A percentile compares a stretch with the other conserved stretches of the same genome.
phyloP scores from a whole-genome alignment of 2,113 vertebrate genomes.

The Potamarius usumacintae region DNA sequence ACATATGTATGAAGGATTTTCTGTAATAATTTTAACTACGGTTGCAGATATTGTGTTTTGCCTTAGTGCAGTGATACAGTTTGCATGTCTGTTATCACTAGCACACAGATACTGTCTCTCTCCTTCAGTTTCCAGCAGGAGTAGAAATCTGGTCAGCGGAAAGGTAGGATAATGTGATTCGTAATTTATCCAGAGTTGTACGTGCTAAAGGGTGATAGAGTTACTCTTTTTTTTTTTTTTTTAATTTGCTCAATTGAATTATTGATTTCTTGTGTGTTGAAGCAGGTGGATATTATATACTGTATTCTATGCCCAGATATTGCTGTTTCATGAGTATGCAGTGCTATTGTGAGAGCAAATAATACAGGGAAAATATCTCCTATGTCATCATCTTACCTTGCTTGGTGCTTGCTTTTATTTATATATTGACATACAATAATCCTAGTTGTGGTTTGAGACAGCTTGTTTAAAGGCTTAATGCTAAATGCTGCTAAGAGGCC shows the following conservation, averaged over 20 bases:
- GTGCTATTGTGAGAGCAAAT: not conserved
- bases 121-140: not conserved
- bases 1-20: not conserved
- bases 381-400: not conserved
- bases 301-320: not conserved
- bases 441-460: not conserved
- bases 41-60: no score
- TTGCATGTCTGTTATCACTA: not conserved
- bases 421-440: not conserved
- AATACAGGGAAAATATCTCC: not conserved
- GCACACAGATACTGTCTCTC: no score
- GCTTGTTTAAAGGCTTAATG: not conserved
- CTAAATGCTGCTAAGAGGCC: not conserved
- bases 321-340: not conserved
- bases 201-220: not conserved
- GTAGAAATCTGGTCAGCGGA: not conserved
- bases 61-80: not conserved
- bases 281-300: not conserved
- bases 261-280: not conserved
- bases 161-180: not conserved
- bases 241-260: not conserved
- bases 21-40: no score
- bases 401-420: not conserved
- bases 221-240: not conserved
- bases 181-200: not conserved